These are phyloP conservation scores for Pogonocherus hispidulus DNA, from an alignment of 2,888 invertebrate genomes.

Conservation along the genomic window DNA sequence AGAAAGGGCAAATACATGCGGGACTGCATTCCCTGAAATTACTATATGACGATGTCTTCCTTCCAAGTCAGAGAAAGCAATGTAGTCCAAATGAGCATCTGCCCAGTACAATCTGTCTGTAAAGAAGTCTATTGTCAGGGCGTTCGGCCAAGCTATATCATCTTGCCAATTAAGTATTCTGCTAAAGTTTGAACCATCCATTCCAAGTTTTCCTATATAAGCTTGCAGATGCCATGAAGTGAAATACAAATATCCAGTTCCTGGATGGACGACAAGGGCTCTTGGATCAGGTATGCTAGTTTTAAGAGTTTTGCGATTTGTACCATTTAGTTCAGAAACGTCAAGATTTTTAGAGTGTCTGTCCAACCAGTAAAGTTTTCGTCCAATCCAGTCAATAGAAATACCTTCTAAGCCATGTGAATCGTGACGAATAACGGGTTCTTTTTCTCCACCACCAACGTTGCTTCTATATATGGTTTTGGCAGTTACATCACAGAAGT, in stretches of 20 bases:
- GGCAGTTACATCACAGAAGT: conserved; percentile 96
- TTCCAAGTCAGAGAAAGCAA: conserved; percentile 94
- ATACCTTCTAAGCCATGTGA: conserved; percentile 98
- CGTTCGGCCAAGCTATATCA: conserved; percentile 99
- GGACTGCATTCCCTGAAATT: conserved; percentile 84
- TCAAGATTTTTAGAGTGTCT: conserved; percentile 95
- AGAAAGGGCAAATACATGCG: conserved; percentile 95
- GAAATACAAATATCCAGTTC: conserved; percentile 92
- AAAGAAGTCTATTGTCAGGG: conserved; percentile 95
- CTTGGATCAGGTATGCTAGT: conserved; percentile 93
- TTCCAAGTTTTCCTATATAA: conserved; percentile 95
- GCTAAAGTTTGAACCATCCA: conserved; percentile 95
- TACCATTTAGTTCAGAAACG: conserved; percentile 94
- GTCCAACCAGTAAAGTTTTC: conserved; percentile 98
- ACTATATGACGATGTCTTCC: conserved; percentile 89
- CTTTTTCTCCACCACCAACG: conserved; percentile 75
- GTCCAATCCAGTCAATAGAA: conserved; percentile 95
- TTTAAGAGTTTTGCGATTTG: conserved; percentile 89
- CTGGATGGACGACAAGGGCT: conserved; percentile 95
- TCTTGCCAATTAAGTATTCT: conserved; percentile 92
- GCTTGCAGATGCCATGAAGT: conserved; percentile 97
- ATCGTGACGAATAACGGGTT: conserved; percentile 91
- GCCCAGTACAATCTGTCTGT: conserved; percentile 97
- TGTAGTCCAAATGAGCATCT: conserved; percentile 98
- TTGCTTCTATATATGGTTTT: conserved; percentile 91